Conservation (phyloP, 2,888 invertebrate genomes). For the Adelognathus sp. region DNA sequence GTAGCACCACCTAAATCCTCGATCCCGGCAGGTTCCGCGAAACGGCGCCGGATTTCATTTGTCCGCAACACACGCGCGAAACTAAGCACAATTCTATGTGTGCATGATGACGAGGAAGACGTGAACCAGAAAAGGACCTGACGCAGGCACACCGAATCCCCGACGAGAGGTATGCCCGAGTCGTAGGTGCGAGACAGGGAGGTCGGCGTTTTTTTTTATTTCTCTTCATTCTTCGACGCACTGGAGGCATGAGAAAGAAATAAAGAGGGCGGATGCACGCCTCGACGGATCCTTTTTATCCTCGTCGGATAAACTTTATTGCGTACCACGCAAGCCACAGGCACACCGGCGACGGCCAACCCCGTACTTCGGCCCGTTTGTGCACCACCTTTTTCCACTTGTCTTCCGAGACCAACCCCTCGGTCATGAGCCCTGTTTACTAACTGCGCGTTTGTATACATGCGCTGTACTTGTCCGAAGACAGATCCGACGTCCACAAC, state of each 20-base stretch:
- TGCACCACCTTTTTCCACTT: slow-evolving; percentile 55
- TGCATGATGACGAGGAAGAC: too few species aligned
- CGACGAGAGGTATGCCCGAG: slow-evolving; percentile 22
- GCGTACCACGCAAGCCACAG: slow-evolving; percentile 16
- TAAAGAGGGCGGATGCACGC: slow-evolving; percentile 68
- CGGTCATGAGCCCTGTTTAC: background rate
- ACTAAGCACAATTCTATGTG: slow-evolving; percentile 27
- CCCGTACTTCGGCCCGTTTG: slow-evolving; percentile 45
- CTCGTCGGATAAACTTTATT: slow-evolving; percentile 58
- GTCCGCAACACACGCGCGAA: slow-evolving; percentile 45
- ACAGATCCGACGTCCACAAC: background rate
- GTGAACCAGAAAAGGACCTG: slow-evolving; percentile 23
- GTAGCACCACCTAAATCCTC: slow-evolving; percentile 24
- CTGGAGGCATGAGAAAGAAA: slow-evolving; percentile 39
- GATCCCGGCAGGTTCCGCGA: slow-evolving; percentile 54
- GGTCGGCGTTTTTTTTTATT: too few species aligned
- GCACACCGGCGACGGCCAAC: slow-evolving; percentile 22
- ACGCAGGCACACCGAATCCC: slow-evolving; percentile 11
- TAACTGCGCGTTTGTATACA: background rate
- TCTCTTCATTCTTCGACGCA: too few species aligned
- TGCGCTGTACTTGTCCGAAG: background rate
- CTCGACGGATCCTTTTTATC: slow-evolving; percentile 61
- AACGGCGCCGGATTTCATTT: slow-evolving; percentile 63
- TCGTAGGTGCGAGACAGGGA: slow-evolving; percentile 40
- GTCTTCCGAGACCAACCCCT: slow-evolving; percentile 18